Evolutionary conservation across 2,797 vertebrate species (phyloP), one percentile per base, ranked within the genome.

Genomic region (Enteromius trimaculatus): DNA sequence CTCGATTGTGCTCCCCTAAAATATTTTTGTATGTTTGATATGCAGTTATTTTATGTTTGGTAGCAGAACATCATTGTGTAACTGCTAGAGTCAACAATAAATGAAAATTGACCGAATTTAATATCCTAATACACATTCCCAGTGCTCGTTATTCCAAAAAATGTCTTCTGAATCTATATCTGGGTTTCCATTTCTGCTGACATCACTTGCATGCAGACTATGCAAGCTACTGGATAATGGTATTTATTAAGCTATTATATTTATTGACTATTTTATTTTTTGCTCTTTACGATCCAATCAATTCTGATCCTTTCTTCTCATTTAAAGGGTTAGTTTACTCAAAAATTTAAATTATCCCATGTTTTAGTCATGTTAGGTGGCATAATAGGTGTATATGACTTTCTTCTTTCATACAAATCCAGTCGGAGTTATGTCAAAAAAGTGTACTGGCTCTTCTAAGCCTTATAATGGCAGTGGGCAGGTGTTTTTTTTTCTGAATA

Each of bases 1-100:
- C 58, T 65, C 29, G 21, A 81, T 37, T 19, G 9, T 60, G 26
- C 26, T 62, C 21, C 17, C 21, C 64, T 65, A 39, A 53, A 16
- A 13, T 53, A 69, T 37, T 68, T 79, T 6, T 77, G 58, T 34
- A 31, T 16, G 31, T 42, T 37, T 77, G 37, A 77, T 77, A 55
- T 62, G 16, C 53, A 42, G 31, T 55, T 58, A 42, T 51, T 51
- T 37, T 55, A 8, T n/a, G 51, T 37, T 51, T 58, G n/a, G 34
- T 76, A 11, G 34, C 8, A 29, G 37, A n/a, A 60, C 8, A 42
- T 60, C 6, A 4, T 37, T 37, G 6, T 75, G 21, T 37, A 21
- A 75, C 53, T 60, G 53, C 34, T 42, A 60, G 6, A 60, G 53
- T 77, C 14, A 76, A 26, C 53, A 76, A 60, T 34, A 42, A 60